Conservation (phyloP, 1,140 invertebrate species). For the Drosophila suzukii region DNA sequence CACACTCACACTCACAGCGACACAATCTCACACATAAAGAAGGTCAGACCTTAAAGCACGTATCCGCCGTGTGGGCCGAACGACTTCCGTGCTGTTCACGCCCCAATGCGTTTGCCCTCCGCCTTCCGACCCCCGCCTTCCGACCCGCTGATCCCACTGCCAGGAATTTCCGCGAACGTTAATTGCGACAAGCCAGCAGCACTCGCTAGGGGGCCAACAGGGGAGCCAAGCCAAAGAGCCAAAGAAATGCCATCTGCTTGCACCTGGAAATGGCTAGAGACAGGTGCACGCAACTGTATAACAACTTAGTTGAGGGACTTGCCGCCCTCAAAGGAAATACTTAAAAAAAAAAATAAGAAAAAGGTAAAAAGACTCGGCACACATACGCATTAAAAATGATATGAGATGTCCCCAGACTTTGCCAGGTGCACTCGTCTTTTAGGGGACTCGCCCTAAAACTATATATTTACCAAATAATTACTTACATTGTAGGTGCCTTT, state of each 20-base stretch:
- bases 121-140: constrained; percentile 13
- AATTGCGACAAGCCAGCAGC: constrained; percentile 77
- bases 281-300: constrained; percentile 45
- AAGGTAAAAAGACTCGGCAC: constrained; percentile 14
- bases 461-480: constrained; percentile 29
- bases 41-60: constrained; percentile 67
- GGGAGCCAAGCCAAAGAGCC: constrained; percentile 23
- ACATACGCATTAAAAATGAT: constrained; percentile 27
- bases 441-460: neutral
- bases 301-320: constrained; percentile 54
- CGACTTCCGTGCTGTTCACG: constrained; percentile 79
- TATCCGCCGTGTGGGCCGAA: constrained; percentile 66
- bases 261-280: constrained; percentile 38
- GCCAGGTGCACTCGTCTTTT: neutral
- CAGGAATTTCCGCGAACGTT: constrained; percentile 81
- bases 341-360: constrained; percentile 20
- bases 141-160: constrained; percentile 43
- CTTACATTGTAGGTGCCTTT: constrained; percentile 7
- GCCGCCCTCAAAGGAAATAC: constrained; percentile 48
- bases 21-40: constrained; percentile 15
- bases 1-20: neutral
- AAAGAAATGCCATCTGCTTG: constrained; percentile 67
- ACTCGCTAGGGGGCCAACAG: constrained; percentile 22
- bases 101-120: constrained; percentile 55
- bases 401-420: constrained; percentile 12